phyloP scores from a whole-genome alignment of 2,113 vertebrate species.

The Lagenorhynchus albirostris region DNA sequence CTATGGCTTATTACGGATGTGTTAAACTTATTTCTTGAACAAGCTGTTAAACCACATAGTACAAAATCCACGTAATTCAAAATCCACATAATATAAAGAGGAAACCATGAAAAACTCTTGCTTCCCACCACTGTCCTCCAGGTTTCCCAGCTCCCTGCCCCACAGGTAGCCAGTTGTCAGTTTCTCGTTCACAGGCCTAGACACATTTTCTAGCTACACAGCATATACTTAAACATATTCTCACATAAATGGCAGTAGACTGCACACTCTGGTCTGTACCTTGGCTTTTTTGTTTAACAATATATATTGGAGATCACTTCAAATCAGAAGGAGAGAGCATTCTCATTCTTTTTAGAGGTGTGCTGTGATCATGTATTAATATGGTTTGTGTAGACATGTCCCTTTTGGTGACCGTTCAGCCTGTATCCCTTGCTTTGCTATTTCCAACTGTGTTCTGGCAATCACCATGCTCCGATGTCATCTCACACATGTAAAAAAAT shows the following conservation, averaged over 20 bases:
- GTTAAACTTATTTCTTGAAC: not conserved
- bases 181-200: no score
- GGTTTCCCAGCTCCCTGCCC: rapidly evolving
- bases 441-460: not conserved
- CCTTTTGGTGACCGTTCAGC: not conserved
- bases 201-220: not conserved
- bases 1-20: not conserved
- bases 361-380: no score
- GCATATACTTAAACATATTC: no score
- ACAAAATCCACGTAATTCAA: not conserved
- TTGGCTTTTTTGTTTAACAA: not conserved
- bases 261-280: not conserved
- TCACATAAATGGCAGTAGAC: no score
- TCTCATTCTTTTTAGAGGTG: not conserved
- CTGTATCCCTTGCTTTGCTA: not conserved
- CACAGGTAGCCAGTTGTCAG: not conserved
- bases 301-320: not conserved
- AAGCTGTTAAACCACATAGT: not conserved
- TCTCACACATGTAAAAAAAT: not conserved
- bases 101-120: not conserved
- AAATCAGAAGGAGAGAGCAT: not conserved
- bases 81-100: not conserved
- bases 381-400: not conserved
- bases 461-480: not conserved
- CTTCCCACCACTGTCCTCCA: not conserved